Evolutionary conservation across 2,888 invertebrate genomes (phyloP), one percentile per base, ranked within the genome.

Genomic region (Nephrocerus scutellatus): DNA sequence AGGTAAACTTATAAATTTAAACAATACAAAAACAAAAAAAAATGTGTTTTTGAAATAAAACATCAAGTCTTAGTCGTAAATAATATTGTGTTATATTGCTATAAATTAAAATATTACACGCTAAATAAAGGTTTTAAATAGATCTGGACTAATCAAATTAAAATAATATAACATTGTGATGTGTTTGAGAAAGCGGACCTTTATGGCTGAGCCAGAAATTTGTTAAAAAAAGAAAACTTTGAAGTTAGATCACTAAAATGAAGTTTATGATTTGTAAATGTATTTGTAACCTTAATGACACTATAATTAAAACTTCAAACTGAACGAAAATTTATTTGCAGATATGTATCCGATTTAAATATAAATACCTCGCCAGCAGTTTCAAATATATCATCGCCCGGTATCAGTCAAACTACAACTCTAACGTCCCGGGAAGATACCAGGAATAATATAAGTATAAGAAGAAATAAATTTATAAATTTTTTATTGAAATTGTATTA

Each of bases 321-420:
- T n/a, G n/a, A n/a, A n/a, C n/a, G 30, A 9, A 31, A 31, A 30
- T 39, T 39, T 34, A 19, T 44, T 34, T 44, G n/a, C 14, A 55
- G 55, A 30, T 55, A 53, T 43, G 55, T 53, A 6, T 52, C 53
- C 6, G 52, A 54, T 36, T 29, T 56, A 37, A 44, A 53, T 36
- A 52, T 56, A 30, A 54, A 41, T 30, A 41, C 52, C 35, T 51
- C 55, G 14, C 50, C 54, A 29, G 50, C 43, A 6, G 53, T 51
- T 26, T 55, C 55, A 14, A 49, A 54, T 36, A 46, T 55, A 33
- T 52, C 54, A 9, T 53, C 53, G 25, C 47, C 44, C 9, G 51
- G 46, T 25, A 53, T 48, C 30, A 49, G 38, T 35, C 44, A 49
- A 38, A 36, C 49, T 24, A 42, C 50, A 30, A 39, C 50, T 22